Base-by-base conservation (phyloP, 2,113 vertebrate genomes). In the Baryphthengus martii region DNA sequence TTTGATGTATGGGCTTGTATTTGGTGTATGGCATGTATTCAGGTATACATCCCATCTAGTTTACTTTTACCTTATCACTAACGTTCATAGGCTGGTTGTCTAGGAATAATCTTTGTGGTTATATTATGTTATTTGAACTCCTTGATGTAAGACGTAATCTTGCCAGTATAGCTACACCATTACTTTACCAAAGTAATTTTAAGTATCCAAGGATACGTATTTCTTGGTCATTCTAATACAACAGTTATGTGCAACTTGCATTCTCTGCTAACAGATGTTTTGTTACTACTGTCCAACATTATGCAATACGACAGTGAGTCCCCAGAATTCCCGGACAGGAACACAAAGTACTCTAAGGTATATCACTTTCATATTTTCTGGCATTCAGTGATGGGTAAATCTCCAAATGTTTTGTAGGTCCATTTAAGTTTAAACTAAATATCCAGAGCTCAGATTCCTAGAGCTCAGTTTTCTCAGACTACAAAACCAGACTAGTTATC, bases 341-440 rank as follows among this genome's bases (percentile, higher is more conserved):
- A 97, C 96, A 97, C 59, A 70, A 63, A 89, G 93, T 95, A 87
- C 94, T 95, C 44, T 37, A 78, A 93, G 86, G 95, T 9, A 63
- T 66, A 92, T 93, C 68, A 75, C 13, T 96, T 95, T 94, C 76
- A 23, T 85, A 84, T 84, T 97, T 96, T 95, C 88, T 95, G 95
- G 85, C 93, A 90, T 72, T 82, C 42, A 40, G 42, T 6, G 10
- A 49, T 78, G 79, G 29, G 47, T 90, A 71, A 88, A 84, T 73
- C 82, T 95, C 83, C 89, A 94, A 89, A 85, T 67, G 26, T 35
- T 80, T 93, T 94, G 85, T 80, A 73, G 1, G 4, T 66, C 31
- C 66, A 45, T 70, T 84, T 95, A 70, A 70, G 44, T 67, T 61
- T 85, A 77, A 90, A 80, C 61, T 84, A 45, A 78, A 81, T 78